Evolutionary conservation across 2,888 invertebrate genomes (phyloP), one percentile per base, ranked within the genome.

Genomic region (Alitta virens): DNA sequence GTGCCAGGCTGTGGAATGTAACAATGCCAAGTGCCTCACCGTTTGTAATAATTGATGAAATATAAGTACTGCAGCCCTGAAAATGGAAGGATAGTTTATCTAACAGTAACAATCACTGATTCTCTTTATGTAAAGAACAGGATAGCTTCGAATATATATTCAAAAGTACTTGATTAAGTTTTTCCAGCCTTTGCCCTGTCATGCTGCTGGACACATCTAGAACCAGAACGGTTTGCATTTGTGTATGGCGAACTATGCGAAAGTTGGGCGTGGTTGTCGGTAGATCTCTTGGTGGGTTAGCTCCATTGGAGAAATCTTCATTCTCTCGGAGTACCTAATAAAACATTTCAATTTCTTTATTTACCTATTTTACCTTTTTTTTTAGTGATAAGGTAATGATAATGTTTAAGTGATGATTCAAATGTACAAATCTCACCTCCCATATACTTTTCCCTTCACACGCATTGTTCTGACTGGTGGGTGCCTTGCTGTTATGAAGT

Each of bases 381-480:
- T n/a, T n/a, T n/a, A n/a, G n/a, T n/a, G n/a, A n/a, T n/a, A n/a
- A n/a, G n/a, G n/a, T n/a, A n/a, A n/a, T n/a, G n/a, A n/a, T n/a
- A n/a, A n/a, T n/a, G n/a, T n/a, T n/a, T n/a, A n/a, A n/a, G n/a
- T n/a, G n/a, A n/a, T n/a, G n/a, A n/a, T n/a, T n/a, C n/a, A n/a
- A n/a, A n/a, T n/a, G n/a, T n/a, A n/a, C n/a, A n/a, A n/a, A n/a
- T n/a, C n/a, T n/a, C 49, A 88, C 85, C 67, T 87, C 86, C 68
- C 86, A 79, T 1, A 86, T 85, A 71, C 86, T 86, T 52, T 83
- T 82, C 18, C 86, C 80, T 63, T 85, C 82, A 74, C 88, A 88
- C 18, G 87, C 78, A 26, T 85, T 82, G 75, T 88, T 88, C 67
- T 88, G 88, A 76, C 87, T 87, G n/a, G 86, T 88, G 1, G 87